Evolutionary conservation across 2,113 vertebrate species (phyloP).

Genomic region (Hipposideros armiger): DNA sequence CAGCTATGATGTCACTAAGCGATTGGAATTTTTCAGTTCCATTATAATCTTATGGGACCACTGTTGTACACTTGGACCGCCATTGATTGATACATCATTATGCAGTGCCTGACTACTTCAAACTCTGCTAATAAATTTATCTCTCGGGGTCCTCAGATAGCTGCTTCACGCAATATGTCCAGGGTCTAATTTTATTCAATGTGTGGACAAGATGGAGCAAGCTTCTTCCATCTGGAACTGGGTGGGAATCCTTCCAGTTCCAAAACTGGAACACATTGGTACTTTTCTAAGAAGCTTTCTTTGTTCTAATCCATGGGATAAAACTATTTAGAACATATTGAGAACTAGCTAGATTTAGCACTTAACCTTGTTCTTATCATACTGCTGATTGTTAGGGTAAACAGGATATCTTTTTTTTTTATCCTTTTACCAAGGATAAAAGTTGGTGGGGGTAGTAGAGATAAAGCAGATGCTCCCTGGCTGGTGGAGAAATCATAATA

Average conservation of each 20-base stretch:
- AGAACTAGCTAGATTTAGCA: not conserved
- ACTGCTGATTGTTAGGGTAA: not conserved
- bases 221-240: not conserved
- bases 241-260: not conserved
- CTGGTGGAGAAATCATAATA: not conserved
- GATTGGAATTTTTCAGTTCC: not conserved
- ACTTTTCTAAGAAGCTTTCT: not conserved
- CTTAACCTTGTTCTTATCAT: not conserved
- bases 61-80: not conserved
- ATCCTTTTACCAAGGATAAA: not conserved
- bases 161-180: not conserved
- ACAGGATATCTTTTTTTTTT: not conserved
- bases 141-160: not conserved
- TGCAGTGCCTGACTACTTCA: not conserved
- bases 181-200: not conserved
- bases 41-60: not conserved
- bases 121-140: not conserved
- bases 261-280: not conserved
- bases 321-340: not conserved
- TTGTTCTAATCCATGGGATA: not conserved
- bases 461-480: not conserved
- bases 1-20: not conserved
- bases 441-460: fast-evolving
- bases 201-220: not conserved
- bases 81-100: not conserved